phyloP scores from a whole-genome alignment of 2,113 vertebrate species.

The Nanorana parkeri region DNA sequence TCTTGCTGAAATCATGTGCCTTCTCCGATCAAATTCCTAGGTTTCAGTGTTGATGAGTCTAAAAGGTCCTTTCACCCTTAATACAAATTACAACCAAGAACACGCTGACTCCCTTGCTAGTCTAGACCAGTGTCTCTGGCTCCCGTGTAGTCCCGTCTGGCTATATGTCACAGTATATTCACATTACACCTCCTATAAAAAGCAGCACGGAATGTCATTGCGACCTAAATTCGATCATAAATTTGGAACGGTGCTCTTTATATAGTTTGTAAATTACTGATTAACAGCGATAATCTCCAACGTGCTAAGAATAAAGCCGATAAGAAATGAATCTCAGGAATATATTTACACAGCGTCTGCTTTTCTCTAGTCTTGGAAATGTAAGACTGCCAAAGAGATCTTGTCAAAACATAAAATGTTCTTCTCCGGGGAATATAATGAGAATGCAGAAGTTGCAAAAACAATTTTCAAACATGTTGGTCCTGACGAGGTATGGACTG shows the following conservation, averaged over 20 bases:
- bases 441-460: constrained; percentile 38
- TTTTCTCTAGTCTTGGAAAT: constrained; percentile 32
- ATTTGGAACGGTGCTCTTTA: constrained; percentile 5
- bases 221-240: constrained; percentile 20
- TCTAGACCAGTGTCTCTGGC: constrained; percentile 7
- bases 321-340: not conserved
- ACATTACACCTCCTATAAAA: constrained; percentile 28
- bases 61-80: not conserved
- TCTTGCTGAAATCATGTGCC: too few relatives aligned
- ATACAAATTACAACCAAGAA: not conserved
- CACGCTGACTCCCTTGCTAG: not conserved
- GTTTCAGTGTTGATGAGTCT: not conserved
- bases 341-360: constrained; percentile 26
- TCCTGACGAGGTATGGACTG: constrained; percentile 21
- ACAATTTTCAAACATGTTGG: constrained; percentile 42
- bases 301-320: not conserved
- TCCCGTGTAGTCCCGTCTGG: not conserved
- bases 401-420: constrained; percentile 47
- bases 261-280: constrained; percentile 28
- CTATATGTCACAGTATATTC: not conserved
- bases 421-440: constrained; percentile 41
- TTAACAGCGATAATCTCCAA: constrained; percentile 16
- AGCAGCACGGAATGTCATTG: constrained; percentile 17
- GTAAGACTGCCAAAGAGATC: constrained; percentile 37
- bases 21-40: not conserved